phyloP scores from a whole-genome alignment of 2,797 vertebrate genomes.

The Coccyzus lansbergi region DNA sequence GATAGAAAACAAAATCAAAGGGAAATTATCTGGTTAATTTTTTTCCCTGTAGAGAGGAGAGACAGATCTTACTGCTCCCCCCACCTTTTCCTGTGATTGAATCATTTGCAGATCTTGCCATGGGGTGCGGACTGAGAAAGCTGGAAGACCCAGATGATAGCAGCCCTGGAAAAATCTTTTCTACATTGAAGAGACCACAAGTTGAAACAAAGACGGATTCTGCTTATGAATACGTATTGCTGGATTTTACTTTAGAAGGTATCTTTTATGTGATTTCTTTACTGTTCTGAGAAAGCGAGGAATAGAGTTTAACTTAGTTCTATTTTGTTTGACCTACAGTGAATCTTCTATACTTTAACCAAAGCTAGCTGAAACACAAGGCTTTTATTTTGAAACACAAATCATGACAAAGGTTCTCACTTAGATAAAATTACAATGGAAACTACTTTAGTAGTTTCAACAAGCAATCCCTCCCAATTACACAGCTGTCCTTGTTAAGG shows the following conservation, averaged over 20 bases:
- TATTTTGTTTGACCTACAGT: neutral
- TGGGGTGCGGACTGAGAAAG: constrained; percentile 97
- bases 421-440: constrained; percentile 60
- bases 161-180: constrained; percentile 98
- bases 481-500: constrained; percentile 12
- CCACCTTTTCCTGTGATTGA: constrained; percentile 60
- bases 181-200: constrained; percentile 93
- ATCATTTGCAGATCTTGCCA: constrained; percentile 78
- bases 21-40: neutral
- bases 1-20: constrained; percentile 54
- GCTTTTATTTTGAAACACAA: constrained; percentile 63
- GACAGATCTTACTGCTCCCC: constrained; percentile 70
- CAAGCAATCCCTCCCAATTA: constrained; percentile 13
- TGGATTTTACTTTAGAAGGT: constrained; percentile 98
- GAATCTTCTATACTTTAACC: neutral
- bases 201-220: constrained; percentile 92
- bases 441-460: constrained; percentile 50
- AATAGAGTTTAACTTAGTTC: neutral
- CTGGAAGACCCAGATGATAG: constrained; percentile 95
- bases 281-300: neutral
- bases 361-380: constrained; percentile 9
- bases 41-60: constrained; percentile 1
- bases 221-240: constrained; percentile 91
- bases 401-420: constrained; percentile 6
- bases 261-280: constrained; percentile 51